These are phyloP conservation scores for Neosalanx taihuensis DNA, from an alignment of 2,797 vertebrate species.

Conservation along the genomic window DNA sequence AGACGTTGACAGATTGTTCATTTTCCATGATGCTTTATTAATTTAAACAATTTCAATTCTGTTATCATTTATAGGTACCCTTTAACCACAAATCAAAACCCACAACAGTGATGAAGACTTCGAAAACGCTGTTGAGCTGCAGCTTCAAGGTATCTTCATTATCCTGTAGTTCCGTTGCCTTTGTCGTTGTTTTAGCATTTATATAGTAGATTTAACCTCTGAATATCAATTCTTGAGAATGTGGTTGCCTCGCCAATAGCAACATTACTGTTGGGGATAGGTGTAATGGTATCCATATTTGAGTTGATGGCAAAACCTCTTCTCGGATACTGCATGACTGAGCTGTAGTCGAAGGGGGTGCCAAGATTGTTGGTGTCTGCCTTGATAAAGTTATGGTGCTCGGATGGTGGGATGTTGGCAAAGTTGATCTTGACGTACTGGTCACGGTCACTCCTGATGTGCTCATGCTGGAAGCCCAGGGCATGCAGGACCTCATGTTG, in stretches of 20 bases:
- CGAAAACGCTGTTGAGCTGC: too few species aligned
- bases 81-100: too few species aligned
- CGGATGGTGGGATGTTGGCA: constrained; percentile 45
- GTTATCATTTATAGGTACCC: too few species aligned
- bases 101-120: too few species aligned
- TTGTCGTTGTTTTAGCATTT: background rate
- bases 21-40: too few species aligned
- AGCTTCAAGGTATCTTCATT: too few species aligned
- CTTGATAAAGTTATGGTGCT: constrained; percentile 48
- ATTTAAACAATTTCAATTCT: too few species aligned
- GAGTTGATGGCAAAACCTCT: background rate
- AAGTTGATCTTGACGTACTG: constrained; percentile 60
- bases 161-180: too few species aligned
- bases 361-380: constrained; percentile 36
- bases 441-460: constrained; percentile 64
- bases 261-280: background rate
- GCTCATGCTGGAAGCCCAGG: constrained; percentile 62
- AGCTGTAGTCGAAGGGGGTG: constrained; percentile 54
- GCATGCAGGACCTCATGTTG: constrained; percentile 59
- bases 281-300: background rate
- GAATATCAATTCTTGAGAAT: background rate
- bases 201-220: background rate
- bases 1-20: too few species aligned
- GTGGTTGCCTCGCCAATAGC: background rate
- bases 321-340: constrained; percentile 66